Evolutionary conservation across 2,888 invertebrate species (phyloP), one percentile per base, ranked within the genome.

Genomic region (Cecidostiba fungosa): DNA sequence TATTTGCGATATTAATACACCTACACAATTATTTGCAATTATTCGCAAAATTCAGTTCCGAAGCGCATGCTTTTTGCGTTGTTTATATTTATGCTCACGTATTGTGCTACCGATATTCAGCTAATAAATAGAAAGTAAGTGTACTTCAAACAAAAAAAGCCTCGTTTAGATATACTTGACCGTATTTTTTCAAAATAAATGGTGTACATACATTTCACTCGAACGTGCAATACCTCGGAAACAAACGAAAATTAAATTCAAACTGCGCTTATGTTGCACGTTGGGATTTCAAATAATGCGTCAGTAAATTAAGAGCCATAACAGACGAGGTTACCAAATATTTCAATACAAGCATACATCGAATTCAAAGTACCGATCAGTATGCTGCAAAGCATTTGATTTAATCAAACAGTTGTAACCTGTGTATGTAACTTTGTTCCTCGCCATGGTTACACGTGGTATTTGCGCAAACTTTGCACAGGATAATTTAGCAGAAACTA

Each of bases 401-500:
- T 26, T 54, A 39, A 77, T 76, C 54, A 47, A 69, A n/a, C 29
- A 36, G 10, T 10, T 59, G 59, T 59, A 59, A 23, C 59, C 19
- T 59, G 23, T 6, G 39, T 62, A 69, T 73, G 19, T 59, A 77
- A 77, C 19, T 14, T 77, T 23, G 70, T 50, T 59, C 59, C 47
- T 66, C 66, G 16, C 66, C 19, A 47, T 76, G 74, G 74, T 66
- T 82, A 74, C 16, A 74, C 26, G 26, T n/a, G 32, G 36, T 12
- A 74, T 47, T 74, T 29, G 26, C 47, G 66, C 43, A 74, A 80
- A 81, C 62, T 74, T n/a, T 62, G 59, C 6, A 0, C n/a, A 32
- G 12, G 66, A 39, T 43, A 76, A 76, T 59, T 82, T 73, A 36
- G n/a, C 23, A 29, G 10, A 73, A 72, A 36, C n/a, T 26, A 73